Conservation (phyloP, 2,113 vertebrate species). For the Meles meles region DNA sequence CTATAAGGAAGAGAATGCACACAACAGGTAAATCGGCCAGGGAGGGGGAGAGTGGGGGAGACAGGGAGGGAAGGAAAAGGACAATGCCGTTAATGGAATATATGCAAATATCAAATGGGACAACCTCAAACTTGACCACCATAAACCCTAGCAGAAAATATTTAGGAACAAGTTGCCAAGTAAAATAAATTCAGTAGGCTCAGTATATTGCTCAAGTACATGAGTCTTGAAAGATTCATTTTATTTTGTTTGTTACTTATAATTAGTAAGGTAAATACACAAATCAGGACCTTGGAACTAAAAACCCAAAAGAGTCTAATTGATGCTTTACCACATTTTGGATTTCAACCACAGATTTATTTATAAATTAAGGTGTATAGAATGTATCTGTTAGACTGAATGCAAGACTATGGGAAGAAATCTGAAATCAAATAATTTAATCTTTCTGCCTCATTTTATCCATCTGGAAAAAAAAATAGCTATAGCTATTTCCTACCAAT, state of each 20-base stretch:
- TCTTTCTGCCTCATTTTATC: conserved; percentile 70
- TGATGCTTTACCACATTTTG: background rate
- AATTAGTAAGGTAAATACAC: conserved; percentile 29
- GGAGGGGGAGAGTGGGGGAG: background rate
- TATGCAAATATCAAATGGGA: background rate
- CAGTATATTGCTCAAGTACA: background rate
- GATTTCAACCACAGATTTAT: conserved; percentile 36
- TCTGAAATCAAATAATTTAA: conserved; percentile 67
- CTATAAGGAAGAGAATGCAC: background rate
- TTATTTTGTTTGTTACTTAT: conserved; percentile 2
- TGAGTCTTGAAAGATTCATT: background rate
- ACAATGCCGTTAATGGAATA: background rate
- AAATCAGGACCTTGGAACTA: background rate
- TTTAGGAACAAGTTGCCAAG: background rate
- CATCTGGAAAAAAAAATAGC: conserved; percentile 48
- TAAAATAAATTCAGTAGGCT: background rate
- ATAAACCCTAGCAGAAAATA: background rate
- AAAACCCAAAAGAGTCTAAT: conserved; percentile 23
- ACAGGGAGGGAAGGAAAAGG: background rate
- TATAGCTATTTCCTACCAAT: conserved; percentile 63
- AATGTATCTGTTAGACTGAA: background rate
- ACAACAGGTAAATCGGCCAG: conserved; percentile 8
- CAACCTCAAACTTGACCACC: background rate
- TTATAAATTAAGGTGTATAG: conserved; percentile 28
- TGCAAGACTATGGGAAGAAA: background rate